A percentile compares a stretch with the other conserved stretches of the same genome.
Evolutionary conservation across 2,113 vertebrate species (phyloP).

Genomic region (Scalopus aquaticus): DNA sequence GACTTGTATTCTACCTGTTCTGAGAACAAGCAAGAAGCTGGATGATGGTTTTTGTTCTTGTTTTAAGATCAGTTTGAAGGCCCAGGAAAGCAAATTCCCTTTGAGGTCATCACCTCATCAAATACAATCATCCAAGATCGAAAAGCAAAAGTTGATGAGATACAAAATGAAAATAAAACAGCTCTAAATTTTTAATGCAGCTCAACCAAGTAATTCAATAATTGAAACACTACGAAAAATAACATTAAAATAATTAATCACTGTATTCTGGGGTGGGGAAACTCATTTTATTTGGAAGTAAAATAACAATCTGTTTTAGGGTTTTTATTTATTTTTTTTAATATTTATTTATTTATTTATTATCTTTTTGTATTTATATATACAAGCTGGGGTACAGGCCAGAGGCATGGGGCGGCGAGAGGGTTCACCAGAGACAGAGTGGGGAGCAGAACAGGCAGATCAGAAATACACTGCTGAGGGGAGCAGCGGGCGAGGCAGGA

Average conservation of each 20-base stretch:
- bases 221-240: neutral
- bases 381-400: too few species aligned
- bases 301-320: neutral
- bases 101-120: neutral
- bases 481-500: too few species aligned
- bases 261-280: neutral
- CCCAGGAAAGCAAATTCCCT: neutral
- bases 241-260: neutral
- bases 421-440: too few species aligned
- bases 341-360: too few species aligned
- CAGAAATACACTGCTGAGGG: too few species aligned
- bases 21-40: neutral
- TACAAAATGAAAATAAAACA: conserved; percentile 18
- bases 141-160: neutral
- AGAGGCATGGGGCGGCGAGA: too few species aligned
- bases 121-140: neutral
- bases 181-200: neutral
- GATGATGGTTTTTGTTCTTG: neutral
- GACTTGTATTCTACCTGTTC: neutral
- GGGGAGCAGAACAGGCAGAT: too few species aligned
- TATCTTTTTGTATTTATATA: too few species aligned
- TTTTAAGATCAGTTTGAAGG: conserved; percentile 17
- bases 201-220: neutral
- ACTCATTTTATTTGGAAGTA: neutral
- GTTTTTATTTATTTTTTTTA: neutral